Conservation (phyloP, 2,113 vertebrate genomes). For the Tachuris rubrigastra region DNA sequence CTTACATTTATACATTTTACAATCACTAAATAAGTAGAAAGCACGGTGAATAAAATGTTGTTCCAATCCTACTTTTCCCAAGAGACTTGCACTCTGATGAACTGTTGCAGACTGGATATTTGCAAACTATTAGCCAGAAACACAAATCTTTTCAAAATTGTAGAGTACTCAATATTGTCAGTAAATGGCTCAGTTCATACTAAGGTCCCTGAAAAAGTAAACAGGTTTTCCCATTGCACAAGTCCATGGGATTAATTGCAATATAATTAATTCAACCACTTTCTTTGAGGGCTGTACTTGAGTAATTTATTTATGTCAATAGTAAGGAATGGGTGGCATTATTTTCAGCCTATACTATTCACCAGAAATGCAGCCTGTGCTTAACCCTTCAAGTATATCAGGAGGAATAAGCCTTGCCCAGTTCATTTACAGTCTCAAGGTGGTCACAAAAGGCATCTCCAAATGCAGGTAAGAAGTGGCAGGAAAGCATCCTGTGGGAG, state of each 20-base stretch:
- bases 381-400: neutral
- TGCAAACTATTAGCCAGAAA: neutral
- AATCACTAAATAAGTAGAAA: neutral
- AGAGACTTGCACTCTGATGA: neutral
- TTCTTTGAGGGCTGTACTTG: neutral
- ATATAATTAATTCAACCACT: conserved; percentile 1
- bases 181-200: neutral
- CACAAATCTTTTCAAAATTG: neutral
- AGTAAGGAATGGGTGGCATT: neutral
- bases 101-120: neutral
- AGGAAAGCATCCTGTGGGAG: neutral
- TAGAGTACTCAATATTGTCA: neutral
- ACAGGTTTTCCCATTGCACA: neutral
- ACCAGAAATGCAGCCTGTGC: neutral
- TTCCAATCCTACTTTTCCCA: neutral
- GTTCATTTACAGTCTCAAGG: neutral
- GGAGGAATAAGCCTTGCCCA: neutral
- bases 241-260: neutral
- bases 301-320: neutral
- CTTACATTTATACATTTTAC: neutral
- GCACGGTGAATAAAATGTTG: neutral
- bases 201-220: neutral
- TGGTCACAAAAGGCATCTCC: neutral
- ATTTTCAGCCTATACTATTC: neutral
- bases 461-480: neutral